These are phyloP conservation scores for Apodemia hepburni DNA, from an alignment of 2,888 invertebrate species.

Conservation along the genomic window DNA sequence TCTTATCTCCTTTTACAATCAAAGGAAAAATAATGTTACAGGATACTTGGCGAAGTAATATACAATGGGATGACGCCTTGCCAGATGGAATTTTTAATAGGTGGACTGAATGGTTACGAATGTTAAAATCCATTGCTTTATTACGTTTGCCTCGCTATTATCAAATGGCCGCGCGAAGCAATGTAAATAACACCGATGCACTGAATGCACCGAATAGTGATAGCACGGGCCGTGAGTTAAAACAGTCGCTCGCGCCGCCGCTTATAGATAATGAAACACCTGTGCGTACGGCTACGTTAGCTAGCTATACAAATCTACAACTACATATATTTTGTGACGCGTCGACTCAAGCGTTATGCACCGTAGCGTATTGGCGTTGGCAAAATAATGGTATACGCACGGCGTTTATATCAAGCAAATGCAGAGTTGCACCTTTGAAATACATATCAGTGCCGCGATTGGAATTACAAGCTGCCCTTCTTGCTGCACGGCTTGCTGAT, in stretches of 20 bases:
- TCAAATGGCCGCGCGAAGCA: background rate
- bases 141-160: constrained; percentile 19
- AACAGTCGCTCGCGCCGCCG: constrained; percentile 15
- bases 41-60: constrained; percentile 1
- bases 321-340: constrained; percentile 28
- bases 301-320: constrained; percentile 12
- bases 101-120: too few relatives aligned
- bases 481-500: constrained; percentile 27
- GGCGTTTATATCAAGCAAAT: constrained; percentile 23
- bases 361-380: constrained; percentile 28
- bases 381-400: constrained; percentile 3
- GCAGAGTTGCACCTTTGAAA: constrained; percentile 26
- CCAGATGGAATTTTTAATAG: constrained; percentile 1
- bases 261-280: constrained; percentile 10
- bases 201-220: too few relatives aligned
- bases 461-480: constrained; percentile 30
- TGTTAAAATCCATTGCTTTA: too few relatives aligned
- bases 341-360: constrained; percentile 14
- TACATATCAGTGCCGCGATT: constrained; percentile 23
- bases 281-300: background rate
- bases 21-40: constrained; percentile 34
- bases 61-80: constrained; percentile 20
- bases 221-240: background rate
- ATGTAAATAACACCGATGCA: too few relatives aligned
- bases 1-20: constrained; percentile 33